These are phyloP conservation scores for Dasysyrphus albostriatus DNA, from an alignment of 2,888 invertebrate species.

Conservation along the genomic window DNA sequence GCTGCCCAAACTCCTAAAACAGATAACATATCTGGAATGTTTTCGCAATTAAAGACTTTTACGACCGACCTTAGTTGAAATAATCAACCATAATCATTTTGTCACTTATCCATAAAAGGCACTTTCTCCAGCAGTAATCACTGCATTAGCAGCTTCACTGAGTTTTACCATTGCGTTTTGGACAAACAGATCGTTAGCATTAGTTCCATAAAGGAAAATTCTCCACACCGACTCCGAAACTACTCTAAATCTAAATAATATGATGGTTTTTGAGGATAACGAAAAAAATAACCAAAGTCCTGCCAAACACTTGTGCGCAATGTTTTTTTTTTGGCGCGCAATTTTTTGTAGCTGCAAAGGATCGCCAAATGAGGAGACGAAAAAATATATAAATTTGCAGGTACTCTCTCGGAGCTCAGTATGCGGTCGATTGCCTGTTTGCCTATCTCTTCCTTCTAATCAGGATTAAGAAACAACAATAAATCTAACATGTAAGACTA, in stretches of 20 bases:
- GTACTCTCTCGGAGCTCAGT: conserved; percentile 50
- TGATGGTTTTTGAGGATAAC: conserved; percentile 19
- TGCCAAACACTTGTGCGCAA: conserved; percentile 44
- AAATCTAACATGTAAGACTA: background rate
- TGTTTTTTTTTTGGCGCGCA: conserved; percentile 64
- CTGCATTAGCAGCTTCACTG: conserved; percentile 53
- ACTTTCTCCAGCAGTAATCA: background rate
- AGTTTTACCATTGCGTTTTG: conserved; percentile 29
- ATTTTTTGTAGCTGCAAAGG: conserved; percentile 6
- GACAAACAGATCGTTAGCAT: conserved; percentile 7
- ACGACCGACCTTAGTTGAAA: conserved; percentile 1
- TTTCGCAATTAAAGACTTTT: conserved; percentile 35
- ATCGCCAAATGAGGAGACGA: conserved; percentile 14
- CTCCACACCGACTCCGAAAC: conserved; percentile 14
- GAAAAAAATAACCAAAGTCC: background rate
- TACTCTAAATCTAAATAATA: conserved; percentile 36
- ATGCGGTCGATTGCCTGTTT: conserved; percentile 58
- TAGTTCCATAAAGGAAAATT: conserved; percentile 34
- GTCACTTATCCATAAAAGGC: conserved; percentile 15
- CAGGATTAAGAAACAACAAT: conserved; percentile 64
- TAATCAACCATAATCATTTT: conserved; percentile 42
- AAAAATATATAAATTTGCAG: conserved; percentile 45
- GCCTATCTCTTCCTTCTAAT: conserved; percentile 57
- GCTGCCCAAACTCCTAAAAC: background rate
- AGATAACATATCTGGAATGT: conserved; percentile 26